Conservation (phyloP, 2,888 invertebrate genomes). For the Microchrysa polita region DNA sequence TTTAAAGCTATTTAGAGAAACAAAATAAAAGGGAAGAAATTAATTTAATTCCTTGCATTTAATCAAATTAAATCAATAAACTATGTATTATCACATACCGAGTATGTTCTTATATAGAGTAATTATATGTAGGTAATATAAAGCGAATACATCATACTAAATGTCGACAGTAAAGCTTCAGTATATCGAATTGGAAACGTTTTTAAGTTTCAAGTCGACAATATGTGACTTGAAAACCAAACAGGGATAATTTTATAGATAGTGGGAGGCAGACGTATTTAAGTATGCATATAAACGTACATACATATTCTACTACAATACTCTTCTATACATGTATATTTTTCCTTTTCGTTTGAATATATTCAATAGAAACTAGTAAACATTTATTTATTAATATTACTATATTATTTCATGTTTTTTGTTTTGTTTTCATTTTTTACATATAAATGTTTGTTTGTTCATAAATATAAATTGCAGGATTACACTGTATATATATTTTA, state of each 20-base stretch:
- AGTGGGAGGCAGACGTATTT: background rate
- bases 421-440: slow-evolving; percentile 40
- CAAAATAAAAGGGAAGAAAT: too few species aligned
- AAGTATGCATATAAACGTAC: too few species aligned
- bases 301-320: too few species aligned
- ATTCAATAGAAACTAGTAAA: slow-evolving; percentile 41
- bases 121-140: too few species aligned
- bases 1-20: too few species aligned
- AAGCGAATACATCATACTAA: background rate
- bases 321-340: slow-evolving; percentile 22
- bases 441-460: slow-evolving; percentile 55
- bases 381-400: slow-evolving; percentile 45
- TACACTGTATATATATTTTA: slow-evolving; percentile 52
- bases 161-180: background rate
- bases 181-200: background rate
- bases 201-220: background rate
- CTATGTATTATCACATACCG: too few species aligned
- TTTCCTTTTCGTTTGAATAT: slow-evolving; percentile 16
- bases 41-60: too few species aligned
- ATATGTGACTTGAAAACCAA: slow-evolving; percentile 1
- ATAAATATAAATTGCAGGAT: slow-evolving; percentile 54
- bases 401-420: slow-evolving; percentile 37
- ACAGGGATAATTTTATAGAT: slow-evolving; percentile 38
- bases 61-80: too few species aligned
- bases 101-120: too few species aligned